Conservation (phyloP, 2,113 vertebrate species). For the Cryptoleucopteryx plumbea region DNA sequence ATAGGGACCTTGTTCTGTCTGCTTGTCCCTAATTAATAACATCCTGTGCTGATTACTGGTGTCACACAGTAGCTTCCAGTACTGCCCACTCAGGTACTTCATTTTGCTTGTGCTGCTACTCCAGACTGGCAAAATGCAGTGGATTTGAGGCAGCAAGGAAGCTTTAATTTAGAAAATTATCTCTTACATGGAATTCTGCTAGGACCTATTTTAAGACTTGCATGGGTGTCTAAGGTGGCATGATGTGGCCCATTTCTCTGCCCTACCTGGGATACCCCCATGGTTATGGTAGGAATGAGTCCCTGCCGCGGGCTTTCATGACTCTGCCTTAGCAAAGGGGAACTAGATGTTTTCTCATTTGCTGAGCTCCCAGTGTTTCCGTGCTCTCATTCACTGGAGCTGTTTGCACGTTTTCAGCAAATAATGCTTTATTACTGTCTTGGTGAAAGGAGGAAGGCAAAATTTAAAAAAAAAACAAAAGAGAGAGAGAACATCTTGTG, state of each 20-base stretch:
- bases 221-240: background rate
- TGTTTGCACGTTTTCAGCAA: slow-evolving; percentile 21
- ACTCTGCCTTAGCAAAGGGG: background rate
- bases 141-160: background rate
- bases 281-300: background rate
- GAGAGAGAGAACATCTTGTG: background rate
- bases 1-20: background rate
- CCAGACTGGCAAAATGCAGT: background rate
- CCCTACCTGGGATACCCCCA: background rate
- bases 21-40: background rate
- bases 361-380: background rate
- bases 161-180: background rate
- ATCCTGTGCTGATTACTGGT: background rate
- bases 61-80: background rate
- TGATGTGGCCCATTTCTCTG: background rate
- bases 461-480: background rate
- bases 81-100: background rate
- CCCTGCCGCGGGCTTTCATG: background rate
- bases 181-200: background rate
- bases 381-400: background rate
- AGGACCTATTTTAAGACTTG: background rate
- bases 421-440: slow-evolving; percentile 7
- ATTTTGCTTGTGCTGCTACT: background rate
- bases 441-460: slow-evolving; percentile 33
- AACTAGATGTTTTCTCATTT: background rate